Base-by-base conservation (phyloP, 2,797 vertebrate species). In the Semaprochilodus insignis region DNA sequence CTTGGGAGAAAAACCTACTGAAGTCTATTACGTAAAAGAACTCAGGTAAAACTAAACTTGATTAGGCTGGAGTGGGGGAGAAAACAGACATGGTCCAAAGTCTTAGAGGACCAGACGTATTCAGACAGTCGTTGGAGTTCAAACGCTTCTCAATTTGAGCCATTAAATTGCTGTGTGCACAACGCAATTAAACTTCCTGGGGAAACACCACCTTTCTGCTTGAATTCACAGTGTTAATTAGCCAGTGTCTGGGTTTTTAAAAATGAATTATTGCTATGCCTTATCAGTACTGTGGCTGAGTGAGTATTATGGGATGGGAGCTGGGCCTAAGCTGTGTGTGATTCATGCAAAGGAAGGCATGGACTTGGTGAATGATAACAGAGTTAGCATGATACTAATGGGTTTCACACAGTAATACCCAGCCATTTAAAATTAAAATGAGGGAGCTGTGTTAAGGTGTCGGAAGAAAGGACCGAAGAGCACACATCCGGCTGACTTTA, bases 161-260 rank as follows among this genome's bases (percentile, higher is more conserved):
- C 82, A 87, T 93, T 94, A 93, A 93, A 92, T 91, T 93, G 90
- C 88, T 88, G 88, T 79, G 91, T 90, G 91, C 86, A 85, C 92
- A 87, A 83, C 86, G 88, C 92, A 87, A 93, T 92, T 93, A 92
- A 93, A 91, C 89, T 90, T 82, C 83, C 91, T 90, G 81, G 90
- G 88, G 92, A 92, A 94, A 89, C 85, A 88, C 89, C 80, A 91
- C 87, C 54, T 94, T 96, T 92, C 93, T 94, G 93, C 87, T 95
- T 92, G 91, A 92, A 93, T 94, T 95, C 94, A 94, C 93, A 91
- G 82, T 90, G 89, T 95, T 95, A 93, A 95, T 96, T 93, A 95
- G 88, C 82, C 88, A 87, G 91, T 74, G 81, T 92, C 92, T 82
- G 89, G 83, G 85, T 91, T 94, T 93, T 93, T 89, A 71, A 91